Evolutionary conservation across 2,113 vertebrate genomes (phyloP).

Genomic region (Aegithalos caudatus): DNA sequence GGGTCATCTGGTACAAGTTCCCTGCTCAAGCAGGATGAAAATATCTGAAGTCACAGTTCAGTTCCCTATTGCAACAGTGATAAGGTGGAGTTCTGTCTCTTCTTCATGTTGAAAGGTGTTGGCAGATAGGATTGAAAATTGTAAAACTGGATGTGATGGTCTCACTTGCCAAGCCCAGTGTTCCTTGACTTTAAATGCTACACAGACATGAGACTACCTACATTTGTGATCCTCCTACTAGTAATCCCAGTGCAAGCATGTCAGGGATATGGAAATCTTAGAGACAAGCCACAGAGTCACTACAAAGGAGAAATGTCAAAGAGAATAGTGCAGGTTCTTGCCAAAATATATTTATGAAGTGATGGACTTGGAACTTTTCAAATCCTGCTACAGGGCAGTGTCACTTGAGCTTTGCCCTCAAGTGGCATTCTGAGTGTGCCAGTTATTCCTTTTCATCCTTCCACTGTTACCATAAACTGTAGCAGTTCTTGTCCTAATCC

Average conservation of each 20-base stretch:
- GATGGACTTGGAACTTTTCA: not conserved
- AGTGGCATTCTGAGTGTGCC: not conserved
- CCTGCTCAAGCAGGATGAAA: not conserved
- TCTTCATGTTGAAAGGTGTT: not conserved
- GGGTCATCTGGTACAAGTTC: not conserved
- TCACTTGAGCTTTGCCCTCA: not conserved
- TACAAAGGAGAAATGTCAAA: not conserved
- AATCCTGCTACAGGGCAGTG: not conserved
- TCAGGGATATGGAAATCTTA: not conserved
- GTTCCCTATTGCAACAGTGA: not conserved
- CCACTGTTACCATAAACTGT: not conserved
- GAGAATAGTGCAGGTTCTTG: not conserved
- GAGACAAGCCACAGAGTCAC: not conserved
- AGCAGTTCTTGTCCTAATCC: not conserved
- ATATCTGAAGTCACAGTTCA: not conserved
- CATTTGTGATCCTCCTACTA: not conserved
- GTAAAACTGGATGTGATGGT: not conserved
- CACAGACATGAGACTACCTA: not conserved
- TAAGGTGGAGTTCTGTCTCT: not conserved
- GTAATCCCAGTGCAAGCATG: not conserved
- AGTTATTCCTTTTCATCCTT: not conserved
- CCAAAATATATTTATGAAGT: not conserved
- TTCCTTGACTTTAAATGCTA: not conserved
- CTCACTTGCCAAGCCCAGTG: not conserved
- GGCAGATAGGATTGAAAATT: not conserved